Evolutionary conservation across 2,113 vertebrate genomes (phyloP), one percentile per base, ranked within the genome.

Genomic region (Coregonus clupeaformis): DNA sequence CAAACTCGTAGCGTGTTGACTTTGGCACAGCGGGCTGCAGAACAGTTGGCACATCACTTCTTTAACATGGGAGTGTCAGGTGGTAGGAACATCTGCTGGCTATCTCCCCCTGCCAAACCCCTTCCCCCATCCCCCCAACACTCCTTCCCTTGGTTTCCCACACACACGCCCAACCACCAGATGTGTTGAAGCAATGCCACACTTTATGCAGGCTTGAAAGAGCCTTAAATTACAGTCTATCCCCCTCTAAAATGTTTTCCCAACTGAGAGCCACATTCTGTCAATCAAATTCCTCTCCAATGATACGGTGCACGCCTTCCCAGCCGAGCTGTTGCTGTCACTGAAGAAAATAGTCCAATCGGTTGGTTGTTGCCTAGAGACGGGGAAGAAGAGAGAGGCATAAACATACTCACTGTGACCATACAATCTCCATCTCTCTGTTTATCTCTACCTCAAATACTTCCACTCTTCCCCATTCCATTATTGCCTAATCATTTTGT

Each of bases 41-140:
- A 45, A 36, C 67, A 47, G 67, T 68, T 36, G 30, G 63, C 24
- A 64, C 12, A 3, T 25, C 62, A 64, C 16, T 64, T 64, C 27
- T 27, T 25, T 24, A 25, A 27, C 62, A 27, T 64, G 62, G 62
- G 62, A 64, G 62, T 27, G 36, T 68, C 67, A 68, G 36, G 32
- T 47, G 67, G 67, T 68, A 14, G n/a, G 12, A 47, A 68, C 67
- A 47, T 68, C n/a, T 68, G 67, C 66, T n/a, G 32, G 18, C 32
- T 42, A 45, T 4, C 36, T 36, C n/a, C 18, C 20, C 2, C 60
- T 59, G 18, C 22, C 60, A 14, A 12, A n/a, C n/a, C 60, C 60
- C 25, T 24, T 63, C n/a, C n/a, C 22, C 11, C 60, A n/a, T 16
- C 25, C 5, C 20, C 25, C 9, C 5, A 12, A 68, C n/a, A 62